Conservation (phyloP, 2,797 vertebrate genomes). For the Enteromius viviparus region DNA sequence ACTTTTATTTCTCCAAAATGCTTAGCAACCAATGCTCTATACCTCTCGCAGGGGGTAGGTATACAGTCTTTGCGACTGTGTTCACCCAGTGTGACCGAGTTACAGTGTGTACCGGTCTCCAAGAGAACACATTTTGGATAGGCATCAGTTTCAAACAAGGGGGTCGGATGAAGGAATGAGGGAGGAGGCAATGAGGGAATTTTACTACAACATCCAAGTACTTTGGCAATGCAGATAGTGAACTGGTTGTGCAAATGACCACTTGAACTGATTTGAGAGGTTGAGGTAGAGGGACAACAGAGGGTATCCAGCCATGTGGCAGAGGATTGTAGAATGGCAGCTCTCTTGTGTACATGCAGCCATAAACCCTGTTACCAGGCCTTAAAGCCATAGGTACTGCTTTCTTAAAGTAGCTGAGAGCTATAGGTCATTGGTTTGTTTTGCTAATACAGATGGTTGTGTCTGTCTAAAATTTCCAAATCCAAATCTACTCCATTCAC, state of each 20-base stretch:
- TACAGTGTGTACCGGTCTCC: conserved; percentile 89
- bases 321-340: conserved; percentile 72
- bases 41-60: background rate
- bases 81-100: conserved; percentile 69
- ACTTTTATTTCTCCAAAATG: conserved; percentile 55
- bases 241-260: conserved; percentile 75
- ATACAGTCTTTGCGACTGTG: conserved; percentile 50
- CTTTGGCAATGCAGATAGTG: conserved; percentile 75
- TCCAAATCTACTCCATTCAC: conserved; percentile 58
- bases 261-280: conserved; percentile 68
- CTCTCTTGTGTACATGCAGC: conserved; percentile 63
- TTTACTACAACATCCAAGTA: conserved; percentile 25
- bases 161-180: conserved; percentile 9
- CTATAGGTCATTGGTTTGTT: conserved; percentile 56
- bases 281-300: conserved; percentile 77
- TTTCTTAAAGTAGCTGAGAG: conserved; percentile 41
- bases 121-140: conserved; percentile 68
- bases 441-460: conserved; percentile 48
- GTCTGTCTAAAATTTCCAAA: conserved; percentile 38
- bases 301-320: conserved; percentile 68
- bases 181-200: background rate
- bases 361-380: conserved; percentile 67
- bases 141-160: conserved; percentile 50
- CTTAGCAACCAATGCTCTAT: conserved; percentile 30
- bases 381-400: conserved; percentile 67